Evolutionary conservation across 2,113 vertebrate genomes (phyloP).

Genomic region (Lamprologus callipterus): DNA sequence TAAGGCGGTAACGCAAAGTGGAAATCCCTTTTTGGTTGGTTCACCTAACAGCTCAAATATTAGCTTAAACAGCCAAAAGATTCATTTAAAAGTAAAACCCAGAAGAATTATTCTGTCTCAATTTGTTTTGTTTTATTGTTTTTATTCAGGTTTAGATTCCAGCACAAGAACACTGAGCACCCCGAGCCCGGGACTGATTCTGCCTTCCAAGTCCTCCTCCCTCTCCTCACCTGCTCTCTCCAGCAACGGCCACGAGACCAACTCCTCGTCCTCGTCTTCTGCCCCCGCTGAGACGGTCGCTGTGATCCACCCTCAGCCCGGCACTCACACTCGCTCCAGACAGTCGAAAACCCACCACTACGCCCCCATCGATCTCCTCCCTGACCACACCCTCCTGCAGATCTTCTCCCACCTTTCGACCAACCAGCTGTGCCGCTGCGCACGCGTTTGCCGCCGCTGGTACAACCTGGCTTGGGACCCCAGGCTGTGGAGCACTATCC

Average conservation of each 20-base stretch:
- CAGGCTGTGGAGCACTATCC: slow-evolving; percentile 86
- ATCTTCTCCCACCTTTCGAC: slow-evolving; percentile 91
- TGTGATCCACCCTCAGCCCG: slow-evolving; percentile 86
- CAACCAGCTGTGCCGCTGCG: slow-evolving; percentile 93
- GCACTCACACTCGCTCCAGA: slow-evolving; percentile 75
- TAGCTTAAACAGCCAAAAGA: neutral
- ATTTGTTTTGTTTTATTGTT: neutral
- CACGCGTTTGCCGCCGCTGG: slow-evolving; percentile 91
- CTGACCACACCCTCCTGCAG: slow-evolving; percentile 82
- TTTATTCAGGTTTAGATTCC: slow-evolving; percentile 82
- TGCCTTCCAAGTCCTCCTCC: slow-evolving; percentile 77
- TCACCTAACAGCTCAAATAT: neutral
- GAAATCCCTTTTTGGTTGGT: neutral
- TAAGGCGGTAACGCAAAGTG: neutral
- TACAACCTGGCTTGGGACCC: slow-evolving; percentile 98
- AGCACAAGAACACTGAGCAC: slow-evolving; percentile 93
- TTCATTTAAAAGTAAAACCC: neutral
- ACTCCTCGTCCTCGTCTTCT: slow-evolving; percentile 86
- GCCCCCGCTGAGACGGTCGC: slow-evolving; percentile 87
- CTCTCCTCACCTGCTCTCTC: slow-evolving; percentile 81
- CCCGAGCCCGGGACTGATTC: slow-evolving; percentile 90
- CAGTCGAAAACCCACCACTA: slow-evolving; percentile 76
- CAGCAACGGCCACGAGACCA: slow-evolving; percentile 77
- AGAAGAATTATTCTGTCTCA: neutral
- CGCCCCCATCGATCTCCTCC: slow-evolving; percentile 81